These are phyloP conservation scores for Colletes latitarsis DNA, from an alignment of 1,140 invertebrate genomes.

Conservation along the genomic window DNA sequence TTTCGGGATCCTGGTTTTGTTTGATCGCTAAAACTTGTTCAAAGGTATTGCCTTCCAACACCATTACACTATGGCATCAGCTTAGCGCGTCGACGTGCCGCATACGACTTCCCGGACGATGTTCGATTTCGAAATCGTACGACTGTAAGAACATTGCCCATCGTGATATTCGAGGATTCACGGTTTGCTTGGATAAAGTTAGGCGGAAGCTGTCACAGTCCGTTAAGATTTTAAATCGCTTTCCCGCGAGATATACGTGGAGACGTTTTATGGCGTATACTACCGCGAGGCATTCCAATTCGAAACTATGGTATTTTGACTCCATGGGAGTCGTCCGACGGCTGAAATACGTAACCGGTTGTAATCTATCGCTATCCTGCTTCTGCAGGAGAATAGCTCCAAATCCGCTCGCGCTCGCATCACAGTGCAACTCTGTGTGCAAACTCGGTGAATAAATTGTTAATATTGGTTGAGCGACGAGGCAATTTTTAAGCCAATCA, in stretches of 20 bases:
- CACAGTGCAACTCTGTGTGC: neutral
- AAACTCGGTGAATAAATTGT: neutral
- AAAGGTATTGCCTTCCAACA: slow-evolving; percentile 34
- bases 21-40: slow-evolving; percentile 25
- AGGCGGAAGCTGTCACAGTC: neutral
- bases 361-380: neutral
- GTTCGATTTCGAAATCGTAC: neutral
- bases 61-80: neutral
- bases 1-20: slow-evolving; percentile 11
- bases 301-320: slow-evolving; percentile 1
- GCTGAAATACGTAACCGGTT: neutral
- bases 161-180: neutral
- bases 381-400: neutral
- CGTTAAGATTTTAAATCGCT: neutral
- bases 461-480: neutral
- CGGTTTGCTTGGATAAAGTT: neutral
- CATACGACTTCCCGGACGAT: neutral
- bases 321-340: neutral
- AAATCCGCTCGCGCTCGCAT: neutral
- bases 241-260: neutral
- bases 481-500: neutral
- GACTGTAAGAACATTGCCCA: neutral
- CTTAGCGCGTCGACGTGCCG: neutral
- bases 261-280: neutral
- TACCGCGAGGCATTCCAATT: neutral